phyloP scores from a whole-genome alignment of 2,113 vertebrate genomes.

The Xiphorhynchus elegans region DNA sequence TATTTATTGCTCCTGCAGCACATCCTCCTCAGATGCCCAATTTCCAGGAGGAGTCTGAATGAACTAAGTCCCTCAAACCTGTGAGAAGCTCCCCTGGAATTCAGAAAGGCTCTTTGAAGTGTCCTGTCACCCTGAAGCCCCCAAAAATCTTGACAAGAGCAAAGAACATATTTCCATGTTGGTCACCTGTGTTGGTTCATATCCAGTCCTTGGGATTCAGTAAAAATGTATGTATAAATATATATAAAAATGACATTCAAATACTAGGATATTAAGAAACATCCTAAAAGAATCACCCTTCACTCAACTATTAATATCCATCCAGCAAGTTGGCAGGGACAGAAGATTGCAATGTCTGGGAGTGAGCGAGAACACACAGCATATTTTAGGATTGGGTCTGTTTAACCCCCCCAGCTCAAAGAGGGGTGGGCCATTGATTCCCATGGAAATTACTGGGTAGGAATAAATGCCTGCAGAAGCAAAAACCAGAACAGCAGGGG shows the following conservation, averaged over 20 bases:
- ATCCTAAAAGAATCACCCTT: not conserved
- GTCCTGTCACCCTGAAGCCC: not conserved
- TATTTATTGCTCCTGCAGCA: not conserved
- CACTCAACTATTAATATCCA: not conserved
- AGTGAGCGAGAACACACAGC: not conserved
- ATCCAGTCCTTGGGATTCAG: not conserved
- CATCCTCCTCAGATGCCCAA: not conserved
- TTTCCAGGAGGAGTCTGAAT: not conserved
- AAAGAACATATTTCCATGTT: not conserved
- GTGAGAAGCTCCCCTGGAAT: not conserved
- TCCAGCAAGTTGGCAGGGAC: not conserved
- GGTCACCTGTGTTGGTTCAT: not conserved
- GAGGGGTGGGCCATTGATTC: not conserved
- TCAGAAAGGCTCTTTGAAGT: not conserved
- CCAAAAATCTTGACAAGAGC: not conserved
- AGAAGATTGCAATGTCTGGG: not conserved
- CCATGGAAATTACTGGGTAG: constrained; percentile 8
- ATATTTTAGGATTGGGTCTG: not conserved
- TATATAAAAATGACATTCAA: not conserved
- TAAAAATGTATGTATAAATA: not conserved
- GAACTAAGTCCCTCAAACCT: not conserved
- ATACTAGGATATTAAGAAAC: not conserved
- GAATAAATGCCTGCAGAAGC: constrained; percentile 1
- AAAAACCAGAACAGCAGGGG: constrained; percentile 30
- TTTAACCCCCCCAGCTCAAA: not conserved